A percentile compares a stretch with the other conserved stretches of the same genome.
phyloP scores from a whole-genome alignment of 2,888 invertebrate species.

The Xylota sylvarum region DNA sequence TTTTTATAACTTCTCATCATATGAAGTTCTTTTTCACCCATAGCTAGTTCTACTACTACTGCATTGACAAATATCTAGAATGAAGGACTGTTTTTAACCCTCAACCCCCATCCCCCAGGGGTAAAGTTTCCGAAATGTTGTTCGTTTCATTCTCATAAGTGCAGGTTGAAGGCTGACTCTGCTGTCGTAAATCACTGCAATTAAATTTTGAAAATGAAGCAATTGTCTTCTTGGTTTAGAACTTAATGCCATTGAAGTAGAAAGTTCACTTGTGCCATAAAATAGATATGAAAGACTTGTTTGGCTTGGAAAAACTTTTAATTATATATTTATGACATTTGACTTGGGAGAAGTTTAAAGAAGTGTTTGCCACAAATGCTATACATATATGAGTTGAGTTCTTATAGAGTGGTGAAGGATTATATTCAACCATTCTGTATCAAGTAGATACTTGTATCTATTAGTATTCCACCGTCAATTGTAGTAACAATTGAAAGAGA shows the following conservation, averaged over 20 bases:
- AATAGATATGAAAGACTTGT: slow-evolving; percentile 2
- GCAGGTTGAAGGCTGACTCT: slow-evolving; percentile 39
- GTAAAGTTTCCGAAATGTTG: slow-evolving; percentile 31
- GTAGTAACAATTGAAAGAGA: too few species aligned
- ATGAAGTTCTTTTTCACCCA: slow-evolving; percentile 20
- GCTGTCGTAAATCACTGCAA: slow-evolving; percentile 68
- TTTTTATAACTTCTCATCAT: slow-evolving; percentile 34
- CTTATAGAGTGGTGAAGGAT: not conserved
- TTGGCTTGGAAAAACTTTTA: slow-evolving; percentile 43
- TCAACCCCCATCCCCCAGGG: not conserved
- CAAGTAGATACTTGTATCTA: too few species aligned
- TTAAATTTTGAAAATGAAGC: slow-evolving; percentile 71
- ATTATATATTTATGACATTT: slow-evolving; percentile 54
- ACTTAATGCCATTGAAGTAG: slow-evolving; percentile 34
- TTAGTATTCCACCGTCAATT: too few species aligned
- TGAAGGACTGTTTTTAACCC: not conserved
- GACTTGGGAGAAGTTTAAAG: not conserved
- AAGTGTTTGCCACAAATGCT: not conserved
- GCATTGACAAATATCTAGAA: slow-evolving; percentile 4
- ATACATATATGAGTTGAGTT: not conserved
- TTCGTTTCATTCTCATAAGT: slow-evolving; percentile 40
- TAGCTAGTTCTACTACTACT: not conserved
- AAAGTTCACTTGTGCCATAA: slow-evolving; percentile 15
- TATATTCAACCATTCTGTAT: too few species aligned
- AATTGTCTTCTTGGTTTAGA: slow-evolving; percentile 68